Evolutionary conservation across 2,888 invertebrate species (phyloP).

Genomic region (Epistrophe eligans): DNA sequence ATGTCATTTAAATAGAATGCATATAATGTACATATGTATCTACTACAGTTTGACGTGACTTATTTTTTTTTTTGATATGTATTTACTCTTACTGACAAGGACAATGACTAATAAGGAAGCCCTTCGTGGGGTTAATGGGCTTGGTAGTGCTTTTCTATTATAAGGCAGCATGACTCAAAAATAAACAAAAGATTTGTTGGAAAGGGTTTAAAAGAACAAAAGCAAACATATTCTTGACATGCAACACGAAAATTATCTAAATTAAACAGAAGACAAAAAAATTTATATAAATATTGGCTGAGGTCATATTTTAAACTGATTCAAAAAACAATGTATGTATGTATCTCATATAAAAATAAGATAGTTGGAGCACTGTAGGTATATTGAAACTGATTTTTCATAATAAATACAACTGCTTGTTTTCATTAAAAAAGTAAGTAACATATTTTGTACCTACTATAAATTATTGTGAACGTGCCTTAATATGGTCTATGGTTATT

Average conservation of each 20-base stretch:
- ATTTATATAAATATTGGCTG: slow-evolving; percentile 2
- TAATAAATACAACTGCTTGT: too few relatives aligned
- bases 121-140: slow-evolving; percentile 33
- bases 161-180: slow-evolving; percentile 4
- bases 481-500: not conserved
- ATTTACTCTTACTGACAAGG: slow-evolving; percentile 38
- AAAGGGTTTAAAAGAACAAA: slow-evolving; percentile 17
- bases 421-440: too few relatives aligned
- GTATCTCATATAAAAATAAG: not conserved
- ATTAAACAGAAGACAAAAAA: not conserved
- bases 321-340: not conserved
- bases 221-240: slow-evolving; percentile 12
- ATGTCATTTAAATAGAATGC: slow-evolving; percentile 26
- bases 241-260: slow-evolving; percentile 12
- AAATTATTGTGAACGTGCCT: too few relatives aligned
- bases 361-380: not conserved
- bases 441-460: too few relatives aligned
- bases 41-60: slow-evolving; percentile 54
- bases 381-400: not conserved
- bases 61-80: slow-evolving; percentile 6
- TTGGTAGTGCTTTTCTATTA: not conserved
- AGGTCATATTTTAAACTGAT: slow-evolving; percentile 12
- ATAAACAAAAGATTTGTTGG: slow-evolving; percentile 12
- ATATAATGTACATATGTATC: too few relatives aligned
- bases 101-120: slow-evolving; percentile 60